Percentiles rank a stretch among this genome's conserved stretches.
These are phyloP conservation scores for Tribolium castaneum DNA, from an alignment of 1,140 invertebrate genomes.

Conservation along the genomic window DNA sequence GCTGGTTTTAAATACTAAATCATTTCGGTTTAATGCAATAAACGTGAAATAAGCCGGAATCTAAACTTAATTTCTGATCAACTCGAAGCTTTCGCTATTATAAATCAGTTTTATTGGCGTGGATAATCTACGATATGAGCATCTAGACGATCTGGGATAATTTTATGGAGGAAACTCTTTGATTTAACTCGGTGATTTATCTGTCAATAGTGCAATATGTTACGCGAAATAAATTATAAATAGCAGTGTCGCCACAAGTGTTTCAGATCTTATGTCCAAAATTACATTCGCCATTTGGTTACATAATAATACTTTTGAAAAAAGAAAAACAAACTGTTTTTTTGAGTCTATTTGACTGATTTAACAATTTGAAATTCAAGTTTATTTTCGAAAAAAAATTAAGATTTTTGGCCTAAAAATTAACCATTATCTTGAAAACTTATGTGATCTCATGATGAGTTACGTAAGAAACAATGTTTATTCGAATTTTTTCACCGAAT, in stretches of 20 bases:
- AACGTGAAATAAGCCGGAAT: background rate
- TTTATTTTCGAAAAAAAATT: too few species aligned
- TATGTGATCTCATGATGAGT: too few species aligned
- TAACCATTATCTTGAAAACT: too few species aligned
- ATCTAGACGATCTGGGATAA: background rate
- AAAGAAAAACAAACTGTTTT: too few species aligned
- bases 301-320: too few species aligned
- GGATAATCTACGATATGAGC: background rate
- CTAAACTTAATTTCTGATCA: background rate
- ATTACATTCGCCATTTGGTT: too few species aligned
- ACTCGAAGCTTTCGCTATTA: background rate
- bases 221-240: constrained; percentile 24
- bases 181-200: constrained; percentile 26
- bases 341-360: too few species aligned
- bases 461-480: too few species aligned
- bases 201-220: constrained; percentile 9
- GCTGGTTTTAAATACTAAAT: background rate
- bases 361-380: too few species aligned
- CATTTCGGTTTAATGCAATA: background rate
- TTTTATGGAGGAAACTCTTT: constrained; percentile 36
- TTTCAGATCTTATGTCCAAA: too few species aligned
- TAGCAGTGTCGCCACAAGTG: background rate
- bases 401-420: too few species aligned
- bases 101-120: background rate
- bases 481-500: too few species aligned